Evolutionary conservation across 92 coral and sea anemone genomes (phyloP).

Genomic region (Paragorgia papillata): DNA sequence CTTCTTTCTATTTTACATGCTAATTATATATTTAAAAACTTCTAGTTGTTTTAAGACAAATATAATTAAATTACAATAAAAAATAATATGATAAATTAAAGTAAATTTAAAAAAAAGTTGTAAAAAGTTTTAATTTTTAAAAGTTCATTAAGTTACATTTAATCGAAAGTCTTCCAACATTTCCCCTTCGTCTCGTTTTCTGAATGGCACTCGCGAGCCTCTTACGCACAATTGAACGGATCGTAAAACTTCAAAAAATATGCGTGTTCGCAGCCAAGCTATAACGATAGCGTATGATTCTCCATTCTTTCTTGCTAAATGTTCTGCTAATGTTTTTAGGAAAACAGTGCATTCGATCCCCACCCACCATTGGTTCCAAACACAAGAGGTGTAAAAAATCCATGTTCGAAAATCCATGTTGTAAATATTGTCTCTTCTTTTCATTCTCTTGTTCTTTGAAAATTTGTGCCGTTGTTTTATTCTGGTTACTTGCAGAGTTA

Average conservation of each 20-base stretch:
- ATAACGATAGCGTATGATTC: conserved; percentile 21
- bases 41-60: too few relatives aligned
- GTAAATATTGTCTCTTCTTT: conserved; percentile 44
- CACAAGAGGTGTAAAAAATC: conserved; percentile 31
- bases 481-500: conserved; percentile 1
- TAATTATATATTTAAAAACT: too few relatives aligned
- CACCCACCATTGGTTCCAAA: conserved; percentile 44
- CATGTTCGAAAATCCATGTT: conserved; percentile 30
- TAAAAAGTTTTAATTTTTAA: too few relatives aligned
- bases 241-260: conserved; percentile 34
- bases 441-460: conserved; percentile 45
- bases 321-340: background rate
- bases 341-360: conserved; percentile 3
- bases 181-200: background rate
- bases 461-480: conserved; percentile 31
- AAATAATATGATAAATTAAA: too few relatives aligned
- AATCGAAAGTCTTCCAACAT: background rate
- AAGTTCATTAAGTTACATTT: too few relatives aligned
- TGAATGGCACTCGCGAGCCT: conserved; percentile 11
- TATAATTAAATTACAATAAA: too few relatives aligned
- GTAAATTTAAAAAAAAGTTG: too few relatives aligned
- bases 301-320: conserved; percentile 22
- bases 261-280: conserved; percentile 19
- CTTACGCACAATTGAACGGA: conserved; percentile 45
- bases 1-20: too few relatives aligned